Conservation (phyloP, 1,140 invertebrate species). For the Drosophila mojavensis region DNA sequence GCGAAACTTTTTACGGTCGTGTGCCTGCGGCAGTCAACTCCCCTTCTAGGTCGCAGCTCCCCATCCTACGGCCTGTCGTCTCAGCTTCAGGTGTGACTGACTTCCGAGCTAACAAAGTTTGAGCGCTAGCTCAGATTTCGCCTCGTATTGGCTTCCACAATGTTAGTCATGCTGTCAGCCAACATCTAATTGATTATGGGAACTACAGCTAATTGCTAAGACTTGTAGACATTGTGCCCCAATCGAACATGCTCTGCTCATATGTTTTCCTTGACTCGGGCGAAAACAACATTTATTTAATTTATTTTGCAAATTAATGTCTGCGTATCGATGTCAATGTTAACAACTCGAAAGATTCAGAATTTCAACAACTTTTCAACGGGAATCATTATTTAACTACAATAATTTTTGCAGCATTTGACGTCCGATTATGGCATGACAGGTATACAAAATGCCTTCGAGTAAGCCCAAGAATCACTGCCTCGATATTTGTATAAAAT, state of each 20-base stretch:
- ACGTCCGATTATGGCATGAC: too few species aligned
- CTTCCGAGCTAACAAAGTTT: slow-evolving; percentile 49
- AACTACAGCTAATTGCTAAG: slow-evolving; percentile 9
- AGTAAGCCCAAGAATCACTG: too few species aligned
- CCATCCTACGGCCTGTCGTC: slow-evolving; percentile 4
- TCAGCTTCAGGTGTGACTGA: slow-evolving; percentile 55
- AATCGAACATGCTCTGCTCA: neutral
- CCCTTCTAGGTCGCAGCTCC: neutral
- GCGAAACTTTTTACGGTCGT: slow-evolving; percentile 58
- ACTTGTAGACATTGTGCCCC: neutral
- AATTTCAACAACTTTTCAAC: too few species aligned
- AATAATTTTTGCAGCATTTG: too few species aligned
- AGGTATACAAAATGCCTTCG: too few species aligned
- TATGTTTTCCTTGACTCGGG: too few species aligned
- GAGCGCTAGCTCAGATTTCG: slow-evolving; percentile 59
- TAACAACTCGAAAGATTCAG: too few species aligned
- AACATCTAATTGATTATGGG: slow-evolving; percentile 25
- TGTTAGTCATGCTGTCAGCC: slow-evolving; percentile 14
- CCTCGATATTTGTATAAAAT: too few species aligned
- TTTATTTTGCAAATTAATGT: too few species aligned
- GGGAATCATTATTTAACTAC: too few species aligned
- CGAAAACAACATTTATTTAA: too few species aligned
- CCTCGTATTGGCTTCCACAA: slow-evolving; percentile 4
- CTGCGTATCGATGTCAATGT: too few species aligned
- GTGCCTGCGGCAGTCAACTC: slow-evolving; percentile 26